Conservation (phyloP, 2,888 invertebrate genomes). For the Onthophagus sagittarius region DNA sequence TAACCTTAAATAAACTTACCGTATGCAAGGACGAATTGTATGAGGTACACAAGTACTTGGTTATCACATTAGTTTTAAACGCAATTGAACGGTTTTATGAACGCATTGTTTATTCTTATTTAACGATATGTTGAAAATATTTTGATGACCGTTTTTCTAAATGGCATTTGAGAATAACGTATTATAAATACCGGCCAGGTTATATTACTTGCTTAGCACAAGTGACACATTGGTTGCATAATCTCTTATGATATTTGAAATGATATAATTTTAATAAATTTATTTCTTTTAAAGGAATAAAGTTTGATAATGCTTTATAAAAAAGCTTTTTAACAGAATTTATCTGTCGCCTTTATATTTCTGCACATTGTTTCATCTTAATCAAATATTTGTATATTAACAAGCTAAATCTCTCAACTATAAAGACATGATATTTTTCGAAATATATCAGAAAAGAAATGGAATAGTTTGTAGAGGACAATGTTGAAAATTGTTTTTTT, state of each 20-base stretch:
- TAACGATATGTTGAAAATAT: not conserved
- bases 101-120: not conserved
- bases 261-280: no score
- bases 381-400: no score
- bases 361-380: no score
- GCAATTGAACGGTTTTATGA: not conserved
- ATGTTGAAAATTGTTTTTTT: no score
- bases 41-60: not conserved
- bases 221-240: not conserved
- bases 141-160: not conserved
- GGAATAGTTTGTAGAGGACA: no score
- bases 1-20: not conserved
- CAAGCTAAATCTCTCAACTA: no score
- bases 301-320: no score
- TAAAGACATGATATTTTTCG: no score
- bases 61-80: not conserved
- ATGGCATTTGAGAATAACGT: not conserved
- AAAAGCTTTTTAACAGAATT: no score
- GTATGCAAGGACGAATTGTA: not conserved
- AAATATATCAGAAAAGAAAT: no score
- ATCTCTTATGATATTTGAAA: not conserved
- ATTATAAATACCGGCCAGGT: not conserved
- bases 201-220: not conserved
- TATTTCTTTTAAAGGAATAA: no score
- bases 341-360: no score